Percentiles rank a stretch among this genome's conserved stretches.
Conservation (phyloP, 2,888 invertebrate genomes). For the Caenorhabditis panamensis region DNA sequence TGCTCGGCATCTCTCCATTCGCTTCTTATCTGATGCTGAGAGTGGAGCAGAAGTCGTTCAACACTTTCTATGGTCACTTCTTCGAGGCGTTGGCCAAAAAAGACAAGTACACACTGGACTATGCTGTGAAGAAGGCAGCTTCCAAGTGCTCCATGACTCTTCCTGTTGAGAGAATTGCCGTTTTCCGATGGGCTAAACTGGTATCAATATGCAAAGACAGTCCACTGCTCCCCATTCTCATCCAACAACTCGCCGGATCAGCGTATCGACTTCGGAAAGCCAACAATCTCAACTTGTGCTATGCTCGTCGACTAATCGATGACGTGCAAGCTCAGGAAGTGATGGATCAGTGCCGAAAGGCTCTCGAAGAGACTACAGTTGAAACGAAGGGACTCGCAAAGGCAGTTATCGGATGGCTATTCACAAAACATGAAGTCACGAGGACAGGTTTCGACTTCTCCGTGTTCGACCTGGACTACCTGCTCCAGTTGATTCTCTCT, state of each 20-base stretch:
- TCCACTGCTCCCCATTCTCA: conserved; percentile 69
- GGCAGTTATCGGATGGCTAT: conserved; percentile 67
- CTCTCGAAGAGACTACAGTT: conserved; percentile 41
- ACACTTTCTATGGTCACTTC: conserved; percentile 68
- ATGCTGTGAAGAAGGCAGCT: conserved; percentile 74
- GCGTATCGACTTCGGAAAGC: conserved; percentile 61
- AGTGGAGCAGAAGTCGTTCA: conserved; percentile 71
- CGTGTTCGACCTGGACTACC: conserved; percentile 75
- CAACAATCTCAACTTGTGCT: conserved; percentile 64
- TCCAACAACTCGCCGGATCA: conserved; percentile 73
- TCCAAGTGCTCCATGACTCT: conserved; percentile 72
- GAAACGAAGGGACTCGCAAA: conserved; percentile 58
- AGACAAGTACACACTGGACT: conserved; percentile 69
- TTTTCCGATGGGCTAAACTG: conserved; percentile 74
- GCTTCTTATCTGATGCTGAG: conserved; percentile 73
- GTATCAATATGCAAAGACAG: conserved; percentile 37
- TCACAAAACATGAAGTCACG: conserved; percentile 62
- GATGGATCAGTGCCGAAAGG: conserved; percentile 49
- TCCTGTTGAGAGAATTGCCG: conserved; percentile 68
- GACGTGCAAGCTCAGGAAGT: conserved; percentile 28
- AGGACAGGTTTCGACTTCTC: conserved; percentile 70
- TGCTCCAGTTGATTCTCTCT: conserved; percentile 75
- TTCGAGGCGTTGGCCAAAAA: conserved; percentile 72
- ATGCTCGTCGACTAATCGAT: conserved; percentile 62
- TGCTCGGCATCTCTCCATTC: conserved; percentile 67